These are phyloP conservation scores for Anoplopoma fimbria DNA, from an alignment of 2,113 vertebrate genomes.

Conservation along the genomic window DNA sequence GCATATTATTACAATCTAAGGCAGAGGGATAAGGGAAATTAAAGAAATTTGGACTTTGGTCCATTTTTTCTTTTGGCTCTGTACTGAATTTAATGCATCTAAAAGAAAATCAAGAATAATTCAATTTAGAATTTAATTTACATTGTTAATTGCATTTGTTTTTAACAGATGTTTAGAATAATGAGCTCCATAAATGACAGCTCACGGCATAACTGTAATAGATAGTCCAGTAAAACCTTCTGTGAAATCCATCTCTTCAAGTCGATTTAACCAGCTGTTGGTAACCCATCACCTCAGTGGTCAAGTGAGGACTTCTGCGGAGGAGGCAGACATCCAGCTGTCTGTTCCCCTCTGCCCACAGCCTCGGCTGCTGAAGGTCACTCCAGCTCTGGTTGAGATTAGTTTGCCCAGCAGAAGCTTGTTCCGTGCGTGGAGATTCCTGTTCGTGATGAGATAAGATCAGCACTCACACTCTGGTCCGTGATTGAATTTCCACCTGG, in stretches of 20 bases:
- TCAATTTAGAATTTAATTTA: not conserved
- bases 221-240: constrained; percentile 31
- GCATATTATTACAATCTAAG: too few species aligned
- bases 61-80: not conserved
- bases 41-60: not conserved
- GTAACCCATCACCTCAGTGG: constrained; percentile 54
- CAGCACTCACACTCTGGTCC: constrained; percentile 17
- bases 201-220: constrained; percentile 9
- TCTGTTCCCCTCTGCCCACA: constrained; percentile 18
- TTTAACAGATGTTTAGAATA: not conserved
- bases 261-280: constrained; percentile 44
- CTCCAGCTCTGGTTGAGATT: constrained; percentile 46
- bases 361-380: constrained; percentile 52
- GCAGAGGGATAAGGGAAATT: not conserved
- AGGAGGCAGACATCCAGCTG: constrained; percentile 56
- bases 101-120: not conserved
- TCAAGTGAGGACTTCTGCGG: constrained; percentile 46
- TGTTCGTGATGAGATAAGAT: constrained; percentile 61
- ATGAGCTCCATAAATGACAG: not conserved
- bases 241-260: constrained; percentile 50
- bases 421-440: constrained; percentile 21
- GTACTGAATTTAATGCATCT: not conserved
- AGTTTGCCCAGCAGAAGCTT: constrained; percentile 29
- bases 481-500: constrained; percentile 66
- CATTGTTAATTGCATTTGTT: not conserved